These are phyloP conservation scores for Sciaenops ocellatus DNA, from an alignment of 2,797 vertebrate species.

Conservation along the genomic window DNA sequence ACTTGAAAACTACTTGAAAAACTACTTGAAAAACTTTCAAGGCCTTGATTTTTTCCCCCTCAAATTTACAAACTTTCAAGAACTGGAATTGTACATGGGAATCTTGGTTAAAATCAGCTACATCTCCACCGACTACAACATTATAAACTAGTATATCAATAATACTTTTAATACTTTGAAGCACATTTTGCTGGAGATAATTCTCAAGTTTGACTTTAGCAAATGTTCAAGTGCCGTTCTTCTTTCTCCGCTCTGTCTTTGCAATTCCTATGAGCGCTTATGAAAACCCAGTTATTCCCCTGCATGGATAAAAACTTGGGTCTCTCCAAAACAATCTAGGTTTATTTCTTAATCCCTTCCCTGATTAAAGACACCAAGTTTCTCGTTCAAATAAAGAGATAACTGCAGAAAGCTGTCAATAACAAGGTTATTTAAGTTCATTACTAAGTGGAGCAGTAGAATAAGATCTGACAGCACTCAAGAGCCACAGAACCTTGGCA, in stretches of 20 bases:
- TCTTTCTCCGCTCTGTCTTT: not conserved
- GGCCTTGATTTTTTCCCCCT: too few relatives aligned
- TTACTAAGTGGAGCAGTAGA: slow-evolving; percentile 3
- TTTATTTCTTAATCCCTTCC: slow-evolving; percentile 19
- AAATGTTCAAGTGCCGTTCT: not conserved
- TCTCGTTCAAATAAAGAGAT: slow-evolving; percentile 19
- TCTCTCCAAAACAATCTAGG: slow-evolving; percentile 1
- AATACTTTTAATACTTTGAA: not conserved
- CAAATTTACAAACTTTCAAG: too few relatives aligned
- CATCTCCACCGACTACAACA: not conserved
- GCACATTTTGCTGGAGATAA: not conserved
- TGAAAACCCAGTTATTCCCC: slow-evolving; percentile 3
- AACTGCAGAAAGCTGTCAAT: not conserved
- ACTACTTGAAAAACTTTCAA: too few relatives aligned
- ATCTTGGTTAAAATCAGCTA: not conserved
- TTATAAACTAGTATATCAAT: not conserved
- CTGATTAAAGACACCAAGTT: slow-evolving; percentile 2
- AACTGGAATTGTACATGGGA: too few relatives aligned
- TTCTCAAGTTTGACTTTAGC: not conserved
- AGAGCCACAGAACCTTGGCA: slow-evolving; percentile 1
- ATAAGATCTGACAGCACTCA: slow-evolving; percentile 15
- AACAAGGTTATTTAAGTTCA: slow-evolving; percentile 25
- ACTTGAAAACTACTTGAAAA: too few relatives aligned
- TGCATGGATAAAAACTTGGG: slow-evolving; percentile 10
- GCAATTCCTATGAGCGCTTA: not conserved